These are phyloP conservation scores for Prietella phreatophila DNA, from an alignment of 2,113 vertebrate species.

Conservation along the genomic window DNA sequence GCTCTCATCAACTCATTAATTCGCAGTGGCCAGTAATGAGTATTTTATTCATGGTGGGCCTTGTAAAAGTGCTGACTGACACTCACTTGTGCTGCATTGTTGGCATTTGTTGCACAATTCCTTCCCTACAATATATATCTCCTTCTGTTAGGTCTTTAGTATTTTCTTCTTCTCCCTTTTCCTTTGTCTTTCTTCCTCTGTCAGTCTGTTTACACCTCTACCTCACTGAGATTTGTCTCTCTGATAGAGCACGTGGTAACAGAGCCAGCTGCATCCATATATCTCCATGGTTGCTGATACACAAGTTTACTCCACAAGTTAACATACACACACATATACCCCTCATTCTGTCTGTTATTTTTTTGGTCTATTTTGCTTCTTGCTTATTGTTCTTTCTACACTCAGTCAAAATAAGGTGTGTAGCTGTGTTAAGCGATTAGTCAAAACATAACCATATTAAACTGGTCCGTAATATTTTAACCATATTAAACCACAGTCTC, in stretches of 20 bases:
- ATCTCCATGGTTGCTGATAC: background rate
- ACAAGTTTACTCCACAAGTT: background rate
- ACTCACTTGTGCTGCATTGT: slow-evolving; percentile 58
- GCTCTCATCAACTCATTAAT: slow-evolving; percentile 63
- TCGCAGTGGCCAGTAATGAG: slow-evolving; percentile 60
- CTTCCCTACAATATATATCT: background rate
- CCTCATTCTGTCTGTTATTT: background rate
- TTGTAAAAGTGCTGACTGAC: slow-evolving; percentile 54
- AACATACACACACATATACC: background rate
- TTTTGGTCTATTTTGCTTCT: too few species aligned
- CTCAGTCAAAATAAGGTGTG: background rate
- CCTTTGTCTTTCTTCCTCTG: slow-evolving; percentile 8
- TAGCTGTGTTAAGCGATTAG: background rate
- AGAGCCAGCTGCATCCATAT: background rate
- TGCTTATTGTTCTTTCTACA: background rate
- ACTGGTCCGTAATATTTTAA: background rate
- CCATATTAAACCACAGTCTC: background rate
- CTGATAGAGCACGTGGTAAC: slow-evolving; percentile 21
- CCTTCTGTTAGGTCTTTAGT: background rate
- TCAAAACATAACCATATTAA: background rate
- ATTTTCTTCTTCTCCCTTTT: slow-evolving; percentile 42
- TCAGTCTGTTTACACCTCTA: background rate
- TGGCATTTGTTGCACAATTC: slow-evolving; percentile 56
- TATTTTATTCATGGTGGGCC: slow-evolving; percentile 57
- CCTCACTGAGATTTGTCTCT: slow-evolving; percentile 29